A percentile compares a stretch with the other conserved stretches of the same genome.
Conservation (phyloP, 1,140 invertebrate genomes). For the Latrodectus geometricus region DNA sequence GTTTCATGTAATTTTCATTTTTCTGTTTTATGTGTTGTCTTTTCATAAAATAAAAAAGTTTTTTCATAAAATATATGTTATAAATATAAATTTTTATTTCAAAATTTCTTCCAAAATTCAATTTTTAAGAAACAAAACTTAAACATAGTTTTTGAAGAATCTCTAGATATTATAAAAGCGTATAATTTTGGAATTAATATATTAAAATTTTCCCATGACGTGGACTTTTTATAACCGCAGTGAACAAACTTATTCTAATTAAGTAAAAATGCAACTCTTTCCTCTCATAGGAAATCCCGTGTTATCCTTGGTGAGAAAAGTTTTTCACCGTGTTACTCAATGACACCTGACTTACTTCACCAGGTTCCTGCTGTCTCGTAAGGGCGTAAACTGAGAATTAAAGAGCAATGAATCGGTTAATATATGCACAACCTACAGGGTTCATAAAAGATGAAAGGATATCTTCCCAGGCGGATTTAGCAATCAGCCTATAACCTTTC, state of each 20-base stretch:
- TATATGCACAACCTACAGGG: neutral
- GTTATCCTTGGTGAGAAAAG: neutral
- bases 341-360: neutral
- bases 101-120: too few relatives aligned
- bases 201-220: too few relatives aligned
- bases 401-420: neutral
- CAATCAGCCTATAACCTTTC: neutral
- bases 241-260: neutral
- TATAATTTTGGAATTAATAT: too few relatives aligned
- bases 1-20: too few relatives aligned
- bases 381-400: neutral
- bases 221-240: neutral
- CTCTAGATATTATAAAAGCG: too few relatives aligned
- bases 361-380: neutral
- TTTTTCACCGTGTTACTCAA: neutral
- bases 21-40: too few relatives aligned
- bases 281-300: neutral
- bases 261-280: neutral
- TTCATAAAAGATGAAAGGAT: constrained; percentile 2
- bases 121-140: too few relatives aligned
- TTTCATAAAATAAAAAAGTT: too few relatives aligned
- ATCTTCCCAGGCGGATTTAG: neutral
- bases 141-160: too few relatives aligned
- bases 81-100: too few relatives aligned
- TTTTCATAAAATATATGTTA: too few relatives aligned